Evolutionary conservation across 2,888 invertebrate species (phyloP).

Genomic region (Spialia ferax): DNA sequence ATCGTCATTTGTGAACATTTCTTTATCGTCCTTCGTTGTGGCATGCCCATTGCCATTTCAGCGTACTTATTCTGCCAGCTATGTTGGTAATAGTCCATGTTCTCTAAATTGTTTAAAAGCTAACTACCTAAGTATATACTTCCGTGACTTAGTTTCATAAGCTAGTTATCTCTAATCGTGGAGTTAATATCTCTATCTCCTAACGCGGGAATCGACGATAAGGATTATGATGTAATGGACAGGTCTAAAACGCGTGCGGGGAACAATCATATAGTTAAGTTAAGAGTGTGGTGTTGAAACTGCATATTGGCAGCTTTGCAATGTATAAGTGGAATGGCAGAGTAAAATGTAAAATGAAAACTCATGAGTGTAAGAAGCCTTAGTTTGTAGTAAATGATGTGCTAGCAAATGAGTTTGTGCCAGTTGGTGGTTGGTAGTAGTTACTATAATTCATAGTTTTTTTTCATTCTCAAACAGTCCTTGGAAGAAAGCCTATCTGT

Average conservation of each 20-base stretch:
- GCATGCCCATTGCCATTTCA: no score
- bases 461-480: no score
- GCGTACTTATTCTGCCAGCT: no score
- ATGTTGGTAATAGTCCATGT: neutral
- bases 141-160: slow-evolving; percentile 25
- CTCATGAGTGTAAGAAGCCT: no score
- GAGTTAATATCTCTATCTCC: slow-evolving; percentile 14
- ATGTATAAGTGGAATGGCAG: slow-evolving; percentile 1
- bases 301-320: slow-evolving; percentile 1
- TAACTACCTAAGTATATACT: slow-evolving; percentile 6
- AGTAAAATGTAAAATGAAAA: no score
- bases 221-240: slow-evolving; percentile 29
- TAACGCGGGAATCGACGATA: slow-evolving; percentile 22
- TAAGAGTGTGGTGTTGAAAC: slow-evolving; percentile 15
- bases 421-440: no score
- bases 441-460: no score
- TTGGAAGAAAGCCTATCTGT: no score
- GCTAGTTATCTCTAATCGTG: slow-evolving; percentile 20
- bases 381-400: no score
- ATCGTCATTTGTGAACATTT: neutral
- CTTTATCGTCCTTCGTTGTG: no score
- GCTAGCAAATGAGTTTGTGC: no score
- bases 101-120: neutral
- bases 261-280: slow-evolving; percentile 25
- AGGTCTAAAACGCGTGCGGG: neutral